phyloP scores from a whole-genome alignment of 2,888 invertebrate genomes.

The Cynaeus angustus region DNA sequence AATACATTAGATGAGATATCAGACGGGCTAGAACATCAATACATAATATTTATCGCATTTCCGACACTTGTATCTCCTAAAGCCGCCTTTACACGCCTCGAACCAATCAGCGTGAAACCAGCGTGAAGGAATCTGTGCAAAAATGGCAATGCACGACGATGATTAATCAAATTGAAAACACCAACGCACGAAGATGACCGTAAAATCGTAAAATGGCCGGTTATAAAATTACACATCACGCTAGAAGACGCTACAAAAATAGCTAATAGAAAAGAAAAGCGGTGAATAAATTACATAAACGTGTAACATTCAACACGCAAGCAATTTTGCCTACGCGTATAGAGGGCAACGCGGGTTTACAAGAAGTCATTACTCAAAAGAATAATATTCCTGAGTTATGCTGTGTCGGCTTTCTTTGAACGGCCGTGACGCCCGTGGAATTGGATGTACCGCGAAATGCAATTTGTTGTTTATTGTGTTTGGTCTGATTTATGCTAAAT shows the following conservation, averaged over 20 bases:
- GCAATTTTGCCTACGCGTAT: conserved; percentile 49
- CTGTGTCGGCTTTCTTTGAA: conserved; percentile 56
- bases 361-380: conserved; percentile 47
- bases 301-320: conserved; percentile 53
- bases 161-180: conserved; percentile 35
- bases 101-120: background rate
- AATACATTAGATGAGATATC: conserved; percentile 22
- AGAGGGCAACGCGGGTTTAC: conserved; percentile 39
- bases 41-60: conserved; percentile 14
- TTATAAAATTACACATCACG: conserved; percentile 38
- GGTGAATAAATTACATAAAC: conserved; percentile 53
- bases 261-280: conserved; percentile 41
- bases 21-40: conserved; percentile 16
- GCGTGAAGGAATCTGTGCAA: background rate
- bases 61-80: conserved; percentile 17
- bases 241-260: conserved; percentile 39
- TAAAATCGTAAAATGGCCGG: conserved; percentile 35
- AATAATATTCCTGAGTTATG: conserved; percentile 52
- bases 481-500: conserved; percentile 41
- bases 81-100: conserved; percentile 13
- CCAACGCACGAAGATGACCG: conserved; percentile 34
- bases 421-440: conserved; percentile 50
- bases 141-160: conserved; percentile 4
- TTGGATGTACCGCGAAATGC: conserved; percentile 56
- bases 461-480: conserved; percentile 54